These are phyloP conservation scores for Listronotus oregonensis DNA, from an alignment of 1,140 invertebrate species.

Conservation along the genomic window DNA sequence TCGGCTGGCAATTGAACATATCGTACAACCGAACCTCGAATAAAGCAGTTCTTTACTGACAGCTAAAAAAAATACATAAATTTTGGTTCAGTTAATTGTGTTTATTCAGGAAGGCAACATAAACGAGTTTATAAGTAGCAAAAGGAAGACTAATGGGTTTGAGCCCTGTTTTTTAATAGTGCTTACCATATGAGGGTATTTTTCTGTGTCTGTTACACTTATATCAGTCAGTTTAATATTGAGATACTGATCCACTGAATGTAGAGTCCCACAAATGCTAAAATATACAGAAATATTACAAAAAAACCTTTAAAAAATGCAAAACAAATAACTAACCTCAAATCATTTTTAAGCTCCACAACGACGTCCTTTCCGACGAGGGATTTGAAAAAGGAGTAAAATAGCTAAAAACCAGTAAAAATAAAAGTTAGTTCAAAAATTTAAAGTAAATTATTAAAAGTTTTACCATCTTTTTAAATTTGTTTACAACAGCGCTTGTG, in stretches of 20 bases:
- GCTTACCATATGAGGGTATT: conserved; percentile 95
- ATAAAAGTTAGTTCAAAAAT: too few relatives aligned
- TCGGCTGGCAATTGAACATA: conserved; percentile 98
- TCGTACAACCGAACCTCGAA: conserved; percentile 96
- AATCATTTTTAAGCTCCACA: conserved; percentile 98
- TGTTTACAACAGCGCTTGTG: too few relatives aligned
- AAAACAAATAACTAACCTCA: conserved; percentile 68
- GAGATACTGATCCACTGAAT: conserved; percentile 99
- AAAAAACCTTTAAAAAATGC: not conserved
- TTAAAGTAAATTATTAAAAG: too few relatives aligned
- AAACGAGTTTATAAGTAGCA: too few relatives aligned
- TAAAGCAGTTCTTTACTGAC: conserved; percentile 99
- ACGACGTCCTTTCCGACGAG: conserved; percentile 98
- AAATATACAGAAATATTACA: conserved; percentile 52
- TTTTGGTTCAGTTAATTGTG: too few relatives aligned
- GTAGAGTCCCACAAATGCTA: conserved; percentile 96
- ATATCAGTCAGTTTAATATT: conserved; percentile 99
- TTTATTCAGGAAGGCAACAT: too few relatives aligned
- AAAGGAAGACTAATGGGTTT: conserved; percentile 10
- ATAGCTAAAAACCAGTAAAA: conserved; percentile 68
- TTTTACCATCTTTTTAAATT: too few relatives aligned
- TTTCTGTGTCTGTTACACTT: conserved; percentile 95
- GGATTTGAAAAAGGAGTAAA: conserved; percentile 99
- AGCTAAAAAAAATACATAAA: conserved; percentile 63
- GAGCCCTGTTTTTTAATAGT: not conserved